These are phyloP conservation scores for Nymphalis c-album DNA, from an alignment of 2,888 invertebrate genomes.

Conservation along the genomic window DNA sequence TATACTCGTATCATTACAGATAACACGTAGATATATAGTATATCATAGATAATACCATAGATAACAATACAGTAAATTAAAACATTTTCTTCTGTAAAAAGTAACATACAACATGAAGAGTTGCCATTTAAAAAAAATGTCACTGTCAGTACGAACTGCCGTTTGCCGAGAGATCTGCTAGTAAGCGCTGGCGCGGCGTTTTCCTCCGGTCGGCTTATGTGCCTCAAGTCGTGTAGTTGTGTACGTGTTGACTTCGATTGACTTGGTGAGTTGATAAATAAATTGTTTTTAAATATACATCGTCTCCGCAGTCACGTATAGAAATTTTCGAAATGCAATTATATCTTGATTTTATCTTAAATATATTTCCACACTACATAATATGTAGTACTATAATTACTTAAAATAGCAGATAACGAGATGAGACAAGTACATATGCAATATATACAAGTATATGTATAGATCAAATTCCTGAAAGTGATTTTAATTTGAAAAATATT, in stretches of 20 bases:
- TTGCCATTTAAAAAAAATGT: constrained; percentile 12
- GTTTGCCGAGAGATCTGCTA: not conserved
- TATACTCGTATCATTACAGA: too few relatives aligned
- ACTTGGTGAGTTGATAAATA: not conserved
- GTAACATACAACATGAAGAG: not conserved
- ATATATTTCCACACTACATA: not conserved
- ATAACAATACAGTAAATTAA: too few relatives aligned
- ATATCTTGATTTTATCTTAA: not conserved
- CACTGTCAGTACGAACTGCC: constrained; percentile 13
- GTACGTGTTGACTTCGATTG: constrained; percentile 5
- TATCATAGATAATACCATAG: too few relatives aligned
- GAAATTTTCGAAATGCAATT: not conserved
- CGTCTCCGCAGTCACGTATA: not conserved
- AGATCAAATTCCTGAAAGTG: too few relatives aligned
- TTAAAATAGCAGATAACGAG: not conserved
- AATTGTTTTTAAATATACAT: not conserved
- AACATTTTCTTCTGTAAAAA: too few relatives aligned
- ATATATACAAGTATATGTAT: too few relatives aligned
- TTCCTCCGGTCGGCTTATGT: constrained; percentile 12
- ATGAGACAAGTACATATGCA: not conserved
- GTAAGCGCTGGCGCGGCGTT: constrained; percentile 22
- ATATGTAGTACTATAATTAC: not conserved
- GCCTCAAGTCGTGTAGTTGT: constrained; percentile 9
- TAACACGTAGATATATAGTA: too few relatives aligned
- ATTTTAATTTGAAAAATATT: not conserved